These are phyloP conservation scores for Drosophila setifemur DNA, from an alignment of 1,140 invertebrate species.

Conservation along the genomic window DNA sequence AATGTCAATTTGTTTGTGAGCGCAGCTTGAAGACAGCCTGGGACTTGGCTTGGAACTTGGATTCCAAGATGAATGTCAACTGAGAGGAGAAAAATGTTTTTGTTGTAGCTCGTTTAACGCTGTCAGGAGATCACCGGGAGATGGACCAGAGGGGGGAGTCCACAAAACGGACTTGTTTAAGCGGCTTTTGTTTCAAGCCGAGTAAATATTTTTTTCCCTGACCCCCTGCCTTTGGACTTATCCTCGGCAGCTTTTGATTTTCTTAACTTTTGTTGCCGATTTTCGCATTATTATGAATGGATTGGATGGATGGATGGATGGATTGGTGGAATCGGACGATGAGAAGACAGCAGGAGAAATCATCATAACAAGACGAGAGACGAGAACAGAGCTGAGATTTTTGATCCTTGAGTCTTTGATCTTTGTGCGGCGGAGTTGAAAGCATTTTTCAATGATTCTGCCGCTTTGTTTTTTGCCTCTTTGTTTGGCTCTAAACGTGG, in stretches of 20 bases:
- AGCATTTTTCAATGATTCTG: conserved; percentile 52
- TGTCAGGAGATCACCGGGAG: conserved; percentile 29
- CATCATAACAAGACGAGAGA: conserved; percentile 70
- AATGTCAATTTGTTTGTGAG: conserved; percentile 51
- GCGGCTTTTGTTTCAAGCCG: conserved; percentile 55
- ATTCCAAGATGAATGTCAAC: conserved; percentile 30
- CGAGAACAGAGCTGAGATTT: conserved; percentile 35
- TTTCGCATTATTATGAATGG: conserved; percentile 75
- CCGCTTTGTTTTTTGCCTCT: not conserved
- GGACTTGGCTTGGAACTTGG: not conserved
- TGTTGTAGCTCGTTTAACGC: conserved; percentile 53
- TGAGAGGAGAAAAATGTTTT: conserved; percentile 16
- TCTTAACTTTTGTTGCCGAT: conserved; percentile 53
- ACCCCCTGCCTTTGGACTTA: conserved; percentile 26
- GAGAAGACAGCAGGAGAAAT: conserved; percentile 35
- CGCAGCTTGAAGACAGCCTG: conserved; percentile 33
- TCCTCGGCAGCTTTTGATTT: conserved; percentile 68
- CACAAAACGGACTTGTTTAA: conserved; percentile 49
- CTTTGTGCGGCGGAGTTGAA: conserved; percentile 70
- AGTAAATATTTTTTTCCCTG: conserved; percentile 26
- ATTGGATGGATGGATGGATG: conserved; percentile 19
- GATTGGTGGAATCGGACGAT: conserved; percentile 9
- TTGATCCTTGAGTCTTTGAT: conserved; percentile 79
- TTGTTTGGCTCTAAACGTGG: conserved; percentile 2
- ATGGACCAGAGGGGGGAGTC: not conserved